Conservation (phyloP, 2,888 invertebrate species). For the Diaprepes abbreviatus region DNA sequence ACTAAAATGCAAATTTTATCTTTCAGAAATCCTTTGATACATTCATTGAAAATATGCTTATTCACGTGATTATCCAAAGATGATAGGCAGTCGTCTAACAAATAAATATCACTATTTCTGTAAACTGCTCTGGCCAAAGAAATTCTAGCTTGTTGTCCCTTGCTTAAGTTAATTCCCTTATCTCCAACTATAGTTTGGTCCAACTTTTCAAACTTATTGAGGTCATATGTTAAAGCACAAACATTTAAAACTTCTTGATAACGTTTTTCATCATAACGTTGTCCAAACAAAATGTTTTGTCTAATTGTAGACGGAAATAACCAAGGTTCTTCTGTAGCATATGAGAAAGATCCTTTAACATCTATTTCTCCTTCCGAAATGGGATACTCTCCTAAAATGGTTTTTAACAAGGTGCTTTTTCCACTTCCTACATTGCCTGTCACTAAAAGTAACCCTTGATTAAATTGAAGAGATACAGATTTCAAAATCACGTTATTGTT, state of each 20-base stretch:
- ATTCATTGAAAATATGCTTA: conserved; percentile 56
- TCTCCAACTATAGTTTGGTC: conserved; percentile 74
- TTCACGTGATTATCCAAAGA: conserved; percentile 57
- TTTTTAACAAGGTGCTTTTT: conserved; percentile 58
- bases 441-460: conserved; percentile 68
- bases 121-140: conserved; percentile 60
- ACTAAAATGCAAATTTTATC: conserved; percentile 60
- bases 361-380: conserved; percentile 51
- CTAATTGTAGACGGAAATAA: conserved; percentile 59
- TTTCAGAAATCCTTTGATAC: conserved; percentile 58
- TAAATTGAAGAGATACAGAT: conserved; percentile 67
- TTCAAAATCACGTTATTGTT: conserved; percentile 62
- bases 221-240: conserved; percentile 70
- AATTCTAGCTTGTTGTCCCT: conserved; percentile 69
- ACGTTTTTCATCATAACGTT: conserved; percentile 59
- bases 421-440: conserved; percentile 72
- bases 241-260: conserved; percentile 63
- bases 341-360: conserved; percentile 57
- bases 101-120: conserved; percentile 59
- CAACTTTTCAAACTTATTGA: conserved; percentile 63
- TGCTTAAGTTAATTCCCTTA: conserved; percentile 74
- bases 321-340: conserved; percentile 61
- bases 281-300: conserved; percentile 64
- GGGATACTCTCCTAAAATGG: conserved; percentile 57
- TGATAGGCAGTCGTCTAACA: conserved; percentile 59